Evolutionary conservation across 2,888 invertebrate species (phyloP).

Genomic region (Cerastis leucographa): DNA sequence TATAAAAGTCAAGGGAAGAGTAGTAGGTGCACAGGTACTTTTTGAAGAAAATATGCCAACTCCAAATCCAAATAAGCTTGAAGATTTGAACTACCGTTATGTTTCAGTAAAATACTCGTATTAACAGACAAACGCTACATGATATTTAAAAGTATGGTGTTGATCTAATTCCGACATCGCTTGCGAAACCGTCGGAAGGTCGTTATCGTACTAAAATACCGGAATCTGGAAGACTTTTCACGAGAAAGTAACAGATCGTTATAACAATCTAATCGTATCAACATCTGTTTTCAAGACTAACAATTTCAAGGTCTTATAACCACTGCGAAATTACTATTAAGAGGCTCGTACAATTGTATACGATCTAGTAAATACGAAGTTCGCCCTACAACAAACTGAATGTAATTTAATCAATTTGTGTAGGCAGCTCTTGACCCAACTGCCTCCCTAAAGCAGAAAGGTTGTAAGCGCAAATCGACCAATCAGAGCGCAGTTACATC

Average conservation of each 20-base stretch:
- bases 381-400: background rate
- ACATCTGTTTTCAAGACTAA: slow-evolving; percentile 21
- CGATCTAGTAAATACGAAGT: background rate
- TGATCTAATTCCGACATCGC: slow-evolving; percentile 30
- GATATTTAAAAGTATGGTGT: slow-evolving; percentile 21
- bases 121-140: background rate
- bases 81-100: background rate
- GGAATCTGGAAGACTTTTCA: slow-evolving; percentile 9
- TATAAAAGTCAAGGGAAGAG: background rate
- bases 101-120: background rate
- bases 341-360: background rate
- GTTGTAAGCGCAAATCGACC: slow-evolving; percentile 37
- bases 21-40: background rate
- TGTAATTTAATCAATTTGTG: slow-evolving; percentile 36
- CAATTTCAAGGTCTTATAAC: slow-evolving; percentile 4
- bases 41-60: background rate
- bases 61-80: too few relatives aligned
- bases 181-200: slow-evolving; percentile 35
- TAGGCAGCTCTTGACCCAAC: slow-evolving; percentile 28
- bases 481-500: slow-evolving; percentile 33
- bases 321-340: background rate
- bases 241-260: slow-evolving; percentile 7
- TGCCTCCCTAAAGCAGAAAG: slow-evolving; percentile 8
- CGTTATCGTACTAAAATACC: slow-evolving; percentile 31
- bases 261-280: background rate